These are phyloP conservation scores for Brachyptera risi DNA, from an alignment of 2,888 invertebrate genomes.

Conservation along the genomic window DNA sequence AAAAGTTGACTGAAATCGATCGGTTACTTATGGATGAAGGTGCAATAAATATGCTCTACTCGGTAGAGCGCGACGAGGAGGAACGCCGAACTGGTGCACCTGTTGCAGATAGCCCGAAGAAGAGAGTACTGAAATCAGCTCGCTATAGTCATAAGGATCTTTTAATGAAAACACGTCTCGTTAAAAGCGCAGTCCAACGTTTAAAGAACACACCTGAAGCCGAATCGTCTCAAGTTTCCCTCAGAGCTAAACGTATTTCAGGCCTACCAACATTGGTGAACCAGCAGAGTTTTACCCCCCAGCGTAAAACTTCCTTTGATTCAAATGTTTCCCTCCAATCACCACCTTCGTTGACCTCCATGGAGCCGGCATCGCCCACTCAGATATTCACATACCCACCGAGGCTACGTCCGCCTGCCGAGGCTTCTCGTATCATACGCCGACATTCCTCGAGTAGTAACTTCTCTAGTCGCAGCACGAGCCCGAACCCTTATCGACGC, in stretches of 20 bases:
- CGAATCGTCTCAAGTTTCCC: neutral
- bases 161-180: constrained; percentile 56
- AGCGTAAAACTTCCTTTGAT: constrained; percentile 34
- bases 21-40: constrained; percentile 78
- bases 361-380: constrained; percentile 45
- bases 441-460: constrained; percentile 69
- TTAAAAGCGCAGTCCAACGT: constrained; percentile 54
- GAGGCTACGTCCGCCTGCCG: constrained; percentile 50
- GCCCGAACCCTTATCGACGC: constrained; percentile 30
- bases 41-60: constrained; percentile 79
- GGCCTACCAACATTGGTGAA: neutral
- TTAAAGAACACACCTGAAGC: constrained; percentile 44
- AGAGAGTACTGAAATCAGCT: constrained; percentile 31
- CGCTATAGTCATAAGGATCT: constrained; percentile 43
- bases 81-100: constrained; percentile 41
- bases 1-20: constrained; percentile 68
- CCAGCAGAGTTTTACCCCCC: neutral
- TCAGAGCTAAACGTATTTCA: no score
- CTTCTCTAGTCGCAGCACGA: constrained; percentile 32
- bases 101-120: constrained; percentile 28
- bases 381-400: constrained; percentile 59
- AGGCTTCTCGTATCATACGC: constrained; percentile 75
- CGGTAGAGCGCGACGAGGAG: constrained; percentile 56
- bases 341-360: constrained; percentile 22
- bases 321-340: constrained; percentile 28